phyloP scores from a whole-genome alignment of 35 echinoderm and acorn worm genomes.

The Ophioderma brevispina region DNA sequence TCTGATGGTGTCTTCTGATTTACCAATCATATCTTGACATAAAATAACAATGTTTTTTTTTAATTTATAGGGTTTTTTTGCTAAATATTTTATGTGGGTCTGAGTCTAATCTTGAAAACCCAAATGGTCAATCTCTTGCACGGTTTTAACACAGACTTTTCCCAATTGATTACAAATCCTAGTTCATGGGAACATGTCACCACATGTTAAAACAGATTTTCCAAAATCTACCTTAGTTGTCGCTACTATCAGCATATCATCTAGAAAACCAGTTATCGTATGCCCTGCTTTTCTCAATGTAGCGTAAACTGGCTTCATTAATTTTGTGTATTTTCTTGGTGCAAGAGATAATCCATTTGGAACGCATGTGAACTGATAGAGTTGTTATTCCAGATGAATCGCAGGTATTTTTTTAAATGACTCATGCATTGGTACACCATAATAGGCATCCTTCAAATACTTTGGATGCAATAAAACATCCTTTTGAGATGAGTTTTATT shows the following conservation, averaged over 20 bases:
- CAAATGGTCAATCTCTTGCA: neutral
- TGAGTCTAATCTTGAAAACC: neutral
- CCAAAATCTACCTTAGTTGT: neutral
- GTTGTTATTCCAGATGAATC: neutral
- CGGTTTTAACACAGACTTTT: too few species aligned
- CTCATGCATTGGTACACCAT: conserved; percentile 23
- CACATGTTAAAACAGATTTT: neutral
- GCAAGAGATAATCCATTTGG: conserved; percentile 46
- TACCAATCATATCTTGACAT: neutral
- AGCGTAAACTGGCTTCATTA: conserved; percentile 52
- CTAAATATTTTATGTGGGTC: too few species aligned
- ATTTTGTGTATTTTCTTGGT: conserved; percentile 41
- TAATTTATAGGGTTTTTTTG: too few species aligned
- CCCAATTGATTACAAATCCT: conserved; percentile 12
- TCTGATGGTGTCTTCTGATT: conserved; percentile 1
- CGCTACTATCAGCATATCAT: conserved; percentile 18
- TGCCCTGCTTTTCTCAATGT: conserved; percentile 2
- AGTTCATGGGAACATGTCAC: neutral
- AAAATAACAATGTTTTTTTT: too few species aligned
- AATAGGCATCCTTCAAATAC: conserved; percentile 63
- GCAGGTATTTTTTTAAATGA: conserved; percentile 20
- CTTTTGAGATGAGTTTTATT: neutral
- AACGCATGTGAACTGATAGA: conserved; percentile 56
- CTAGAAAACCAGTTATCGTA: conserved; percentile 3
- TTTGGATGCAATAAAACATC: conserved; percentile 35